Base-by-base conservation (phyloP, 2,797 vertebrate genomes). In the Hemitrygon akajei region DNA sequence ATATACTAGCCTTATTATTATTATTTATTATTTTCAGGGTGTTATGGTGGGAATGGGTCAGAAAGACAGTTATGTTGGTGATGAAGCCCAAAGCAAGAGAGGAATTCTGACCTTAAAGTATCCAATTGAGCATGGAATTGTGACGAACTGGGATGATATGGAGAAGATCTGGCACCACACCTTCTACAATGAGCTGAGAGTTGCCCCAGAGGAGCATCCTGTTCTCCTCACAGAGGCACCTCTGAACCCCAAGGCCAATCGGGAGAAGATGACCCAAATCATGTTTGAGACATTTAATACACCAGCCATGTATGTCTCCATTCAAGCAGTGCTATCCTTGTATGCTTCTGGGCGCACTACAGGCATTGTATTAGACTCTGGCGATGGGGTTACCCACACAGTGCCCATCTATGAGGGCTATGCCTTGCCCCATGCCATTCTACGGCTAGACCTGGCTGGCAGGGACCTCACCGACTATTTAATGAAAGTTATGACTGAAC, bases 121-220 rank as follows among this genome's bases (percentile, higher is more conserved):
- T 11, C 86, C 86, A 34, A 89, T 89, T 18, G 86, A 89, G 7
- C 86, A 89, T 69, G 86, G 86, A 10, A 69, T 89, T 69, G 86
- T 89, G 63, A 89, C 86, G n/a, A 89, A 89, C n/a, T 89, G 86
- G 86, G 86, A 89, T 69, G 86, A 89, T 63, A 89, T 89, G 86
- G 86, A 89, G 63, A 89, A 89, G 63, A 89, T 89, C n/a, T 89
- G 86, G 86, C 86, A 89, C 34, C 86, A 89, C 63, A 89, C 86
- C n/a, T 69, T 89, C 86, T 89, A 89, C 86, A 89, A 89, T 69
- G 86, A 89, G 63, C 60, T 89, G 86, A 9, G 86, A 22, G 86
- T 89, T 37, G 86, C 86, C n/a, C 86, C 86, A 66, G 86, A 89
- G 18, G 86, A 89, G 1, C 86, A 89, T 37, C 86, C 86, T 1